Percentiles rank a stretch among this genome's conserved stretches.
These are phyloP conservation scores for Pteruthius melanotis DNA, from an alignment of 2,113 vertebrate genomes.

Conservation along the genomic window DNA sequence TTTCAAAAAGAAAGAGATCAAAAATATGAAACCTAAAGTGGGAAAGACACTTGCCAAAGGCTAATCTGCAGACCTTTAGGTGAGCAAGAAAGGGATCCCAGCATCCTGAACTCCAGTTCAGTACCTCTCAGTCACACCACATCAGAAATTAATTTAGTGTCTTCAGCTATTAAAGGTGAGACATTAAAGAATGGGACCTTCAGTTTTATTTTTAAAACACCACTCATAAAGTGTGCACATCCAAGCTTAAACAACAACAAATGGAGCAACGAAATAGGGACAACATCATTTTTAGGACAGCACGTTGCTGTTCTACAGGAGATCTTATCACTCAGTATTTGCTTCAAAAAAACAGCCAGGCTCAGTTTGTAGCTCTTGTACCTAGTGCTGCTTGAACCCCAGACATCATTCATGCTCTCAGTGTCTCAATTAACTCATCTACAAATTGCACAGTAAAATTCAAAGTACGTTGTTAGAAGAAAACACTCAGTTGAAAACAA, in stretches of 20 bases:
- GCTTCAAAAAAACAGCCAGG: not conserved
- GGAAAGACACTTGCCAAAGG: not conserved
- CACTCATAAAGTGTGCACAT: not conserved
- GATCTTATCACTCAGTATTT: not conserved
- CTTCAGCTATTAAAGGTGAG: not conserved
- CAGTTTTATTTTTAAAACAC: not conserved
- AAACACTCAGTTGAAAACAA: not conserved
- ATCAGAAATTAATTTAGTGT: not conserved
- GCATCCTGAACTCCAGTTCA: not conserved
- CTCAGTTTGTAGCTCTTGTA: not conserved
- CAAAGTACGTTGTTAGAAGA: not conserved
- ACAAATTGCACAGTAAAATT: not conserved
- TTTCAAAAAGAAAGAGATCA: not conserved
- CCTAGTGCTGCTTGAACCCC: not conserved
- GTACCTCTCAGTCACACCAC: not conserved
- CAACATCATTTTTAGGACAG: not conserved
- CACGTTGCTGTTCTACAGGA: not conserved
- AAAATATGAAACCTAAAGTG: not conserved
- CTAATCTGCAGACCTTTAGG: not conserved
- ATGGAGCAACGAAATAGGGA: not conserved
- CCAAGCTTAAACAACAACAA: not conserved
- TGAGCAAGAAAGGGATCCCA: not conserved
- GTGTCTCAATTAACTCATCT: not conserved
- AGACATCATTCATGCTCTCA: not conserved
- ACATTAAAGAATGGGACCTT: not conserved